Evolutionary conservation across 2,113 vertebrate genomes (phyloP).

Genomic region (Menura novaehollandiae): DNA sequence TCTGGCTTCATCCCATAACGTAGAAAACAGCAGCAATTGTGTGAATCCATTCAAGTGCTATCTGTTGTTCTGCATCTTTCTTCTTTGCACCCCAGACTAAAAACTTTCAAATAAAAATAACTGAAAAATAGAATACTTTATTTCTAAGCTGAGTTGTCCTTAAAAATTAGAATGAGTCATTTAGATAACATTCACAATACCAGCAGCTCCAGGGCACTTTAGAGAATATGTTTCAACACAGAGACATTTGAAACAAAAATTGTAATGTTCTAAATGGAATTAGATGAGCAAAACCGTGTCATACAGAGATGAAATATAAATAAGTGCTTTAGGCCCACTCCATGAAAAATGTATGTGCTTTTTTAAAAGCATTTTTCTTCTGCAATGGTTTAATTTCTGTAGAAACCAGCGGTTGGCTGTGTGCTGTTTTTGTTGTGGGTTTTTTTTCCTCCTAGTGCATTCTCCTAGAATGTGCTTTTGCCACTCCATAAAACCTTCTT

Average conservation of each 20-base stretch:
- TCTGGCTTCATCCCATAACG: background rate
- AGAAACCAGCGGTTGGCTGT: background rate
- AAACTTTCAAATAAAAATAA: constrained; percentile 15
- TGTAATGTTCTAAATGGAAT: constrained; percentile 64
- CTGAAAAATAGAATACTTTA: background rate
- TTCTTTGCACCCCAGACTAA: background rate
- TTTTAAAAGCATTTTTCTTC: constrained; percentile 27
- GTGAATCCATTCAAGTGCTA: background rate
- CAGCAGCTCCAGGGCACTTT: constrained; percentile 47
- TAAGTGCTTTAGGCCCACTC: constrained; percentile 52
- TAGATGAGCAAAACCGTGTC: constrained; percentile 49
- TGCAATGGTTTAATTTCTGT: background rate
- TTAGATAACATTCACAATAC: constrained; percentile 50
- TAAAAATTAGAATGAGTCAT: constrained; percentile 42
- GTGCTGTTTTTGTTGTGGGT: background rate
- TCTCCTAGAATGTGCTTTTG: constrained; percentile 31
- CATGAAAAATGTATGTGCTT: constrained; percentile 66
- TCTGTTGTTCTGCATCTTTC: background rate
- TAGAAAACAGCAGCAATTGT: background rate
- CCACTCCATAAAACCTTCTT: constrained; percentile 41
- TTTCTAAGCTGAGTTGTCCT: constrained; percentile 30
- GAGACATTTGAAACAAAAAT: constrained; percentile 53
- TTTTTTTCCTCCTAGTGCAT: background rate
- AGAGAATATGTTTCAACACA: constrained; percentile 37
- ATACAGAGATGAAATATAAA: constrained; percentile 69